Evolutionary conservation across 2,113 vertebrate genomes (phyloP).

Genomic region (Litocranius walleri): DNA sequence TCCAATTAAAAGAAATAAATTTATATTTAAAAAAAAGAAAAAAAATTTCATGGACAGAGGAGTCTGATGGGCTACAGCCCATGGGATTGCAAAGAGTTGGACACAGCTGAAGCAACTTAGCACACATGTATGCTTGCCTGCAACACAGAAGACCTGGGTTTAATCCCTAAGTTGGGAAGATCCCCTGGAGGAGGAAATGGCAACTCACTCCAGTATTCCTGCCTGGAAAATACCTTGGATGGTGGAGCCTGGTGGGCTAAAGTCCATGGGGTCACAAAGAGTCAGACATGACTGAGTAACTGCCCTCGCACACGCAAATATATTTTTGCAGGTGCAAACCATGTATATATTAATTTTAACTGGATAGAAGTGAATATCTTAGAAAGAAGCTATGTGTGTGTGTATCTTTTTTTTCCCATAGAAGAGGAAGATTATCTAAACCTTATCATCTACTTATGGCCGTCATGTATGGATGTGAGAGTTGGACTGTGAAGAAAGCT

Average conservation of each 20-base stretch:
- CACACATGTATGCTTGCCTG: not conserved
- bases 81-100: not conserved
- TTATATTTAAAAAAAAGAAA: no score
- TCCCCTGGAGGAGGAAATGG: not conserved
- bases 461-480: no score
- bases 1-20: no score
- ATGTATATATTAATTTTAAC: not conserved
- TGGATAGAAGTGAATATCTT: not conserved
- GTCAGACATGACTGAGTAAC: not conserved
- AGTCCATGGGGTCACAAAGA: not conserved
- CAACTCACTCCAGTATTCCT: not conserved
- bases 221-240: not conserved
- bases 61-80: not conserved
- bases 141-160: not conserved
- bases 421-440: not conserved
- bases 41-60: not conserved
- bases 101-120: fast-evolving
- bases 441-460: not conserved
- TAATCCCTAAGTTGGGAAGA: not conserved
- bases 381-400: not conserved
- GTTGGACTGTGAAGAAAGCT: no score
- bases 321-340: not conserved
- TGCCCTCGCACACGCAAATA: fast-evolving
- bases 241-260: not conserved
- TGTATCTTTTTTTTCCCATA: not conserved